Base-by-base conservation (phyloP, 2,797 vertebrate genomes). In the Falco rusticolus region DNA sequence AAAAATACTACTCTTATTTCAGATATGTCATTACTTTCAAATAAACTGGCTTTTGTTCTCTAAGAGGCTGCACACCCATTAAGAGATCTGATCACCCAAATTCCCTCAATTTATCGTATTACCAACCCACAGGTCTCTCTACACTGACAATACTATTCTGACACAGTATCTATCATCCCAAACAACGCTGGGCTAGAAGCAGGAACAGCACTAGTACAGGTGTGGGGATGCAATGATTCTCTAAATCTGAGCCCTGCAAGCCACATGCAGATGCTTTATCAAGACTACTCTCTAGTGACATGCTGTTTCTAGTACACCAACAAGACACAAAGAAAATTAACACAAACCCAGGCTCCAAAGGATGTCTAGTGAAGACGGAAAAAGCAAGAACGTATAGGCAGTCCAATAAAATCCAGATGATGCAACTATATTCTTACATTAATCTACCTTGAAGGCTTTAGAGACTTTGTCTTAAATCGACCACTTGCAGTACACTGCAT, bases 21-120 rank as follows among this genome's bases (percentile, higher is more conserved):
- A 92, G 53, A 70, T 75, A 82, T 1, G 5, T 29, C 18, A 2
- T 79, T 84, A 48, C 41, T 60, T 43, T 56, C 37, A 88, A 89
- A 89, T 37, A 63, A 84, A 16, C 10, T 24, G 57, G 20, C 39
- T 60, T 89, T 82, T 87, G 74, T 51, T 94, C 63, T 72, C 51
- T n/a, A 47, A 80, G 26, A 80, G 28, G 43, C 41, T 51, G 22
- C 37, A 70, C 25, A 60, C 4, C 21, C 22, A 34, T 34, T 66
- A 47, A 4, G n/a, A 96, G 81, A 90, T 81, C 65, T 63, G 81
- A 78, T 41, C 51, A 82, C 16, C 57, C 47, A 48, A 29, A 76
- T 53, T 65, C 80, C n/a, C 57, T 75, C 53, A 45, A 41, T 0
- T 0, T 6, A 69, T 4, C 39, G 10, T 5, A 41, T 60, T 34